These are phyloP conservation scores for Loriculus beryllinus DNA, from an alignment of 2,797 vertebrate species.

Conservation along the genomic window DNA sequence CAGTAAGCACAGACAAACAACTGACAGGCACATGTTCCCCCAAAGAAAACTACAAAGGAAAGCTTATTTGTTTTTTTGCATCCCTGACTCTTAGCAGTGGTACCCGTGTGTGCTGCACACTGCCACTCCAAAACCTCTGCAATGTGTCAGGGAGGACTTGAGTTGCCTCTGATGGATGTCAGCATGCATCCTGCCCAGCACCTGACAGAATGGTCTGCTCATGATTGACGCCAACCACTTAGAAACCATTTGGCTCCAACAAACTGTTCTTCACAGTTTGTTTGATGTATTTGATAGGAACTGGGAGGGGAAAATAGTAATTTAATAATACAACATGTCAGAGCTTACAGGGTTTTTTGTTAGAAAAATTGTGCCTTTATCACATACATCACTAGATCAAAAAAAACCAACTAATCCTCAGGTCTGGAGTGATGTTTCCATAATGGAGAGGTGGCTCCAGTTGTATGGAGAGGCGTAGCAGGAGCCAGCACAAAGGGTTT, in stretches of 20 bases:
- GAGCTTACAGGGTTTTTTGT: background rate
- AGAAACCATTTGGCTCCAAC: background rate
- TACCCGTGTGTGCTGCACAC: background rate
- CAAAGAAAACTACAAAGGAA: background rate
- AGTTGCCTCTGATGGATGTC: background rate
- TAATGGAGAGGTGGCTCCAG: background rate
- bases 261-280: conserved; percentile 4
- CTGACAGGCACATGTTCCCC: background rate
- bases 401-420: background rate
- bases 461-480: background rate
- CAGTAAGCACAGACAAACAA: background rate
- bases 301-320: background rate
- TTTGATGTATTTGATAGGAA: conserved; percentile 10
- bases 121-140: background rate
- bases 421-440: background rate
- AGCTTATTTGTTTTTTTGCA: background rate
- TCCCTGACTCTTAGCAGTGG: background rate
- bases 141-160: background rate
- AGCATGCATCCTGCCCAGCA: background rate
- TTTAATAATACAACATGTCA: background rate
- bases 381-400: background rate
- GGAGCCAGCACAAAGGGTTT: background rate
- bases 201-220: background rate
- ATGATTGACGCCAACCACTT: background rate
- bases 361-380: background rate